Percentiles rank a stretch among this genome's conserved stretches.
phyloP scores from a whole-genome alignment of 2,888 invertebrate species.

The Xylocampa areola region DNA sequence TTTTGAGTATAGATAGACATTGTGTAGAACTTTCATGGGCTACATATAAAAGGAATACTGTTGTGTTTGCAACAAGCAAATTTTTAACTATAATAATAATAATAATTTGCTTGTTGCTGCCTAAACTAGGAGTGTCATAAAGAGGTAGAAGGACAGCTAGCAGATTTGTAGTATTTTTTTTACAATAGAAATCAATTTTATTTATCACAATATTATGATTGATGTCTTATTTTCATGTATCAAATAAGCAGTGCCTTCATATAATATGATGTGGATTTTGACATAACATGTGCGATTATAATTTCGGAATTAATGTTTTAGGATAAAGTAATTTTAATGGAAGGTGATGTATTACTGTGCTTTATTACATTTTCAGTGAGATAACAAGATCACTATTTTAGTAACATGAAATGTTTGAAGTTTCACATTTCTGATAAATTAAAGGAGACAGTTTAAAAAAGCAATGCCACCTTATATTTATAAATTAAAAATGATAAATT shows the following conservation, averaged over 20 bases:
- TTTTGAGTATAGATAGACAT: constrained; percentile 51
- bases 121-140: constrained; percentile 7
- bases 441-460: neutral
- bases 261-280: constrained; percentile 71
- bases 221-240: constrained; percentile 57
- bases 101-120: constrained; percentile 27
- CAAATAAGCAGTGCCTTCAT: constrained; percentile 84
- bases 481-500: neutral
- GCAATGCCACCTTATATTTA: neutral
- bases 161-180: constrained; percentile 38
- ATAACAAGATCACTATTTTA: constrained; percentile 32
- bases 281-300: constrained; percentile 64
- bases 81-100: neutral
- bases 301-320: constrained; percentile 58
- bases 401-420: constrained; percentile 16
- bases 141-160: constrained; percentile 35
- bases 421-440: neutral
- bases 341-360: constrained; percentile 39
- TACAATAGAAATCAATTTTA: constrained; percentile 49
- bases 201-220: constrained; percentile 65
- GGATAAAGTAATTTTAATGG: constrained; percentile 54
- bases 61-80: constrained; percentile 12
- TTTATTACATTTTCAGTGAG: constrained; percentile 29
- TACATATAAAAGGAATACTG: constrained; percentile 17
- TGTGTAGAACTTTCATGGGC: constrained; percentile 48